Base-by-base conservation (phyloP, 2,113 vertebrate species). In the Clarias batrachus region DNA sequence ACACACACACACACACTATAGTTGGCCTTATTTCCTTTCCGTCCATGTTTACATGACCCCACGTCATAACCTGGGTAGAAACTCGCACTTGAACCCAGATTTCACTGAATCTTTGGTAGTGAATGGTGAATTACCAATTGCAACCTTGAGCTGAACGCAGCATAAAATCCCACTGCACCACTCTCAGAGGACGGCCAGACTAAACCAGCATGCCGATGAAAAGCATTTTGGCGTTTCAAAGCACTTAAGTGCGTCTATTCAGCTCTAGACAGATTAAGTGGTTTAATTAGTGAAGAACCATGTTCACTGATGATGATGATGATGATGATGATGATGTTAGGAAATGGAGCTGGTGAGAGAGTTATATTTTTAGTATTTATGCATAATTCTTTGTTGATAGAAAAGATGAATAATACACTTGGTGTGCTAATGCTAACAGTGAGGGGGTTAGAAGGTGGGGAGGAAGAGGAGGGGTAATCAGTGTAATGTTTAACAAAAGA, bases 401-500 rank as follows among this genome's bases (percentile, higher is more conserved):
- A 78, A 27, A 56, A 27, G 13, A 27, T 2, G 37, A 30, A 12
- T 9, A 17, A 37, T 71, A 0, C 30, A 25, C 23, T 25, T 21
- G 25, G 17, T 56, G 25, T 12, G 74, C 48, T n/a, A 25, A 6
- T 27, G 48, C 25, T 16, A 13, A 23, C 7, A 16, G 10, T 54
- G 9, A 77, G 74, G 25, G 25, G 48, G 33, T 37, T 57, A 4
- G 30, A 27, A 17, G 4, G 25, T 27, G 23, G 23, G 71, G 71
- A 74, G 37, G 37, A 37, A 37, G 33, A 37, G 33, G 33, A 37
- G 33, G 33, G 37, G 19, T 4, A 76, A 76, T 54, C 19, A n/a
- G 21, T 48, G 62, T 81, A 83, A 60, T 21, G 76, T 83, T 85
- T 33, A 77, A 83, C 87, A 62, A 86, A 82, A 65, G 68, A 21